Evolutionary conservation across 1,140 invertebrate genomes (phyloP), one percentile per base, ranked within the genome.

Genomic region (Asbolus verrucosus): DNA sequence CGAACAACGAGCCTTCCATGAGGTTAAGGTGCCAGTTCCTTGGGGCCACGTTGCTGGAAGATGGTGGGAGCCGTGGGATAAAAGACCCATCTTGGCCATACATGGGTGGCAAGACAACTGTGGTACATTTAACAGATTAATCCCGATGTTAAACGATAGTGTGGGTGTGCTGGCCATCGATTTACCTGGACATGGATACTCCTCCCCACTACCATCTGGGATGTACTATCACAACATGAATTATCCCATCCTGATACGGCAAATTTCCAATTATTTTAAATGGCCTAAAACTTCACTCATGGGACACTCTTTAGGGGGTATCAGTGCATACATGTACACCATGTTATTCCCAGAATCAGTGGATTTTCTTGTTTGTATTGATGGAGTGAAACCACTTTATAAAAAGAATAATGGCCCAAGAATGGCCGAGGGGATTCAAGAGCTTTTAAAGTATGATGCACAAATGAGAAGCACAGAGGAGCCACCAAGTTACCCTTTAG

Each of bases 51-150:
- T 92, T 3, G 80, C 88, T 6, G 90, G 86, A 67, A 92, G 91
- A 82, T 83, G 87, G 80, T 93, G 90, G 87, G 89, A 89, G 6
- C 84, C 84, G 1, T 83, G 84, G 39, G 80, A 88, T 67, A 82
- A 84, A 5, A 81, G 85, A 36, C 91, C 91, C 0, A 86, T 93
- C 43, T 74, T 94, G 9, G 85, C 87, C 0, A 73, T 93, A 33
- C 92, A 94, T 77, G 92, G 92, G 0, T 92, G 90, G 90, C 86
- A 82, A 80, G 90, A 91, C 73, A 93, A 92, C 79, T 89, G 90
- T 8, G 89, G 87, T 1, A 88, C 88, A 0, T 93, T 91, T 82
- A 90, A 93, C 78, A 82, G 84, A 0, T 76, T 93, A 6, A 85
- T 87, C 13, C 89, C 89, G 9, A 75, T 88, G 16, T 76, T 93